These are phyloP conservation scores for Neosilurus mollespiculum DNA, from an alignment of 2,797 vertebrate genomes.

Conservation along the genomic window DNA sequence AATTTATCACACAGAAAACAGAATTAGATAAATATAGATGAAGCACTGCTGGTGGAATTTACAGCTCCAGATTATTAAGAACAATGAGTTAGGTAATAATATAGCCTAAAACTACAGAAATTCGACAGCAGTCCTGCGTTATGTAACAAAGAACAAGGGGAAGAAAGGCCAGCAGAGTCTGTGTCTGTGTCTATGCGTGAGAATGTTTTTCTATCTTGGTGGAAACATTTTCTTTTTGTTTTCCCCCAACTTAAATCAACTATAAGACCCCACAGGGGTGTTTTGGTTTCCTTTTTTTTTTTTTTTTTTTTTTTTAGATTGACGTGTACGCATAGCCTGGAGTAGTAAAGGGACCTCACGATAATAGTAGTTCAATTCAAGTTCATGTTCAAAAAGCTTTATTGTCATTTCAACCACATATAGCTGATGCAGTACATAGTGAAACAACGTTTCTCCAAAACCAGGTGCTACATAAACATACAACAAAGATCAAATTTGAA, in stretches of 20 bases:
- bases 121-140: neutral
- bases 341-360: neutral
- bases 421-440: too few relatives aligned
- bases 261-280: neutral
- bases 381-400: too few relatives aligned
- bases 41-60: neutral
- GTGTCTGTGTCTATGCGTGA: neutral
- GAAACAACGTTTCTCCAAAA: too few relatives aligned
- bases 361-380: neutral
- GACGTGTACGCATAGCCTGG: neutral
- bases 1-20: neutral
- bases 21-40: neutral
- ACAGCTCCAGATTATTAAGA: neutral
- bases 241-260: neutral
- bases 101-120: constrained; percentile 7
- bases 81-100: neutral
- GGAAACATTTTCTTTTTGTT: neutral
- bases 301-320: neutral
- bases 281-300: too few relatives aligned
- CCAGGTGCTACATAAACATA: too few relatives aligned
- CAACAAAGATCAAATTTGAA: too few relatives aligned
- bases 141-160: neutral
- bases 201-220: neutral
- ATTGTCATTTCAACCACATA: too few relatives aligned
- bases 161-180: neutral